phyloP scores from a whole-genome alignment of 2,113 vertebrate genomes.

The Rynchops niger region DNA sequence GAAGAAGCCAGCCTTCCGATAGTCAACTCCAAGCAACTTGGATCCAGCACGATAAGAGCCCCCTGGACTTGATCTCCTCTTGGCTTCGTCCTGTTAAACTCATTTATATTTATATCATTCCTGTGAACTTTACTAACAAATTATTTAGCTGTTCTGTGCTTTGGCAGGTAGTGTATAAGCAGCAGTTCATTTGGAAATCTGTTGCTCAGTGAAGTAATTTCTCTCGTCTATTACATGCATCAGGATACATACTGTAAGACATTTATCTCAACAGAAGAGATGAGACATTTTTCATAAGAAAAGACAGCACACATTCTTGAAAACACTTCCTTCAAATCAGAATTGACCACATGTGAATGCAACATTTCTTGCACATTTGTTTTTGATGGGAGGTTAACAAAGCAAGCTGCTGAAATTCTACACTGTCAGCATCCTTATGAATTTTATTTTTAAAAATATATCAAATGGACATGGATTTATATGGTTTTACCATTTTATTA shows the following conservation, averaged over 20 bases:
- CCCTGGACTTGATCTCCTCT: not conserved
- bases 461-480: not conserved
- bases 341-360: not conserved
- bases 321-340: conserved; percentile 39
- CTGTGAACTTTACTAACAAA: not conserved
- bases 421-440: not conserved
- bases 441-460: not conserved
- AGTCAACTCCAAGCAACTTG: not conserved
- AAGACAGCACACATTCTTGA: not conserved
- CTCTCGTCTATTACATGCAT: not conserved
- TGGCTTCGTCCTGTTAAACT: not conserved
- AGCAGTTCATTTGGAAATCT: not conserved
- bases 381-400: not conserved
- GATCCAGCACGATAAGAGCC: conserved; percentile 20
- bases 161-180: not conserved
- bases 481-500: not conserved
- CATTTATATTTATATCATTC: not conserved
- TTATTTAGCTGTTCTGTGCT: not conserved
- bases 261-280: conserved; percentile 22
- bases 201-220: not conserved
- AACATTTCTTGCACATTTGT: not conserved
- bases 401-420: not conserved
- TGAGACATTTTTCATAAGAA: not conserved
- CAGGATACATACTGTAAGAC: not conserved
- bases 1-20: not conserved